phyloP scores from a whole-genome alignment of 2,888 invertebrate species.

The Julus scandinavius region DNA sequence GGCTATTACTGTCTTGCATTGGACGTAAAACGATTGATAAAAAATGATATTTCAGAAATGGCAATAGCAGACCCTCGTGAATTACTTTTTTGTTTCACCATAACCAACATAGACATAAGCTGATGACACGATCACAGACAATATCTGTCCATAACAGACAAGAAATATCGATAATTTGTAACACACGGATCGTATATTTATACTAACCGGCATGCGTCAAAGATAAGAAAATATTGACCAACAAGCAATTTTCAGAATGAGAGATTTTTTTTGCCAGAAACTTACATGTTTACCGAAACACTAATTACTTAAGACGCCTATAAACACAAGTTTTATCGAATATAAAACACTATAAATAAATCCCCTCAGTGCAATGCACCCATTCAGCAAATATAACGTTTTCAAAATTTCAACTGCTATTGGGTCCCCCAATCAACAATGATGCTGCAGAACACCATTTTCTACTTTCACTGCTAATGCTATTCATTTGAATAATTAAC shows the following conservation, averaged over 20 bases:
- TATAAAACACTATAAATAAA: too few species aligned
- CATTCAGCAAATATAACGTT: background rate
- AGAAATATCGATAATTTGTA: background rate
- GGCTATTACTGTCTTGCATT: background rate
- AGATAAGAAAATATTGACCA: too few species aligned
- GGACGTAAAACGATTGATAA: background rate
- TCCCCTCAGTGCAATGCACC: background rate
- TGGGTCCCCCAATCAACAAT: background rate
- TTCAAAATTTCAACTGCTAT: background rate
- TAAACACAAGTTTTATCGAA: too few species aligned
- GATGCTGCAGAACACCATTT: background rate
- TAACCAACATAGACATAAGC: background rate
- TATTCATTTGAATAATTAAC: slow-evolving; percentile 7
- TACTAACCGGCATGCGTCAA: too few species aligned
- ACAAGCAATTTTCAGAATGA: too few species aligned
- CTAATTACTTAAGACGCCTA: too few species aligned
- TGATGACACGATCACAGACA: background rate
- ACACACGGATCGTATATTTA: too few species aligned
- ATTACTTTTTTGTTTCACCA: background rate
- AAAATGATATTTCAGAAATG: background rate
- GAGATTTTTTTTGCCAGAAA: too few species aligned
- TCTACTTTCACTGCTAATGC: background rate
- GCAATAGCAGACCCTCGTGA: background rate
- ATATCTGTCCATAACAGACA: background rate
- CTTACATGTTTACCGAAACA: too few species aligned